A percentile compares a stretch with the other conserved stretches of the same genome.
These are phyloP conservation scores for Neogale vison DNA, from an alignment of 2,113 vertebrate genomes.

Conservation along the genomic window DNA sequence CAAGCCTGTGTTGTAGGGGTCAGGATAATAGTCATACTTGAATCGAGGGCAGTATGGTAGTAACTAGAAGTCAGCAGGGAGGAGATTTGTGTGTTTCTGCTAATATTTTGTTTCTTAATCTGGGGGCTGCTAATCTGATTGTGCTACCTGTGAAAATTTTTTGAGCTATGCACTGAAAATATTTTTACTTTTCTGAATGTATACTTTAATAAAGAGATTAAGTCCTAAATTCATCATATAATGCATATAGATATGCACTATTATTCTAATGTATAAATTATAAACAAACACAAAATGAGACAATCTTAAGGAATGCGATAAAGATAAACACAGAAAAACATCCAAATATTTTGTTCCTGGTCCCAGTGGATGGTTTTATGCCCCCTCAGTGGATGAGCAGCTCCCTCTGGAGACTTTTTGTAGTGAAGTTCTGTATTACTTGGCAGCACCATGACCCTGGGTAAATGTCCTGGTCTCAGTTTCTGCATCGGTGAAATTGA, in stretches of 20 bases:
- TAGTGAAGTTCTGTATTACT: not conserved
- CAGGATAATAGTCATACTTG: no score
- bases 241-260: not conserved
- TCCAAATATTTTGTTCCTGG: not conserved
- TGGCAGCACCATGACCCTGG: not conserved
- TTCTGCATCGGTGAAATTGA: not conserved
- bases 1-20: not conserved
- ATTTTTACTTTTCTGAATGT: not conserved
- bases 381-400: not conserved
- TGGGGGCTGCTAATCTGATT: not conserved
- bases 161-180: not conserved
- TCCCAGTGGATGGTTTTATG: not conserved
- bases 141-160: not conserved
- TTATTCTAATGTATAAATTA: not conserved
- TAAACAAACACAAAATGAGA: not conserved
- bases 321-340: not conserved
- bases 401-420: not conserved
- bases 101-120: not conserved
- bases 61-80: not conserved
- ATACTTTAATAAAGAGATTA: not conserved
- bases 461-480: not conserved
- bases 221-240: not conserved
- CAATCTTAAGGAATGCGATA: not conserved
- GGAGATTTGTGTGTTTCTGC: no score
- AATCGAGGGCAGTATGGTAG: not conserved